A percentile compares a stretch with the other conserved stretches of the same genome.
These are phyloP conservation scores for Paracentrotus lividus DNA, from an alignment of 53 echinoderm and acorn worm species.

Conservation along the genomic window DNA sequence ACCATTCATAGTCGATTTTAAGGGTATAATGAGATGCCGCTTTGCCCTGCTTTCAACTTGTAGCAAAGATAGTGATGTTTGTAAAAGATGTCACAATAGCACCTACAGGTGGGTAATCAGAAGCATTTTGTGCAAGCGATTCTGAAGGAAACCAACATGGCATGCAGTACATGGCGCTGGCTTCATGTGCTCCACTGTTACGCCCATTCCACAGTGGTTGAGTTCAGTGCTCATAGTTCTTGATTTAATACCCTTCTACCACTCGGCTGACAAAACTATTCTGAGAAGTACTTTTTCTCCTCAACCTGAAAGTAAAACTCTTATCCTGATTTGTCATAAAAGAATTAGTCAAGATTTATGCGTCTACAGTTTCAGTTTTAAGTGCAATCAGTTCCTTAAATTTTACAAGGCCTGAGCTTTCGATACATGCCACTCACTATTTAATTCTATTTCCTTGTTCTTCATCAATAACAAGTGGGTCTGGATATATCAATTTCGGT, in stretches of 20 bases:
- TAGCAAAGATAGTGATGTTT: too few relatives aligned
- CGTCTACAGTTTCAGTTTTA: neutral
- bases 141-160: too few relatives aligned
- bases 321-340: neutral
- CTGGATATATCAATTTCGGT: neutral
- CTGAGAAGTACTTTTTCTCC: neutral
- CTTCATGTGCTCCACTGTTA: too few relatives aligned
- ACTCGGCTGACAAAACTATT: neutral
- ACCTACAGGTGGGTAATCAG: too few relatives aligned
- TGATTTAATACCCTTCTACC: neutral
- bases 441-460: slow-evolving; percentile 4
- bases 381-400: neutral
- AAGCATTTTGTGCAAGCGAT: too few relatives aligned
- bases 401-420: neutral
- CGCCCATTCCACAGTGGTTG: too few relatives aligned
- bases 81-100: too few relatives aligned
- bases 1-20: too few relatives aligned
- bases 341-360: neutral
- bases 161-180: too few relatives aligned
- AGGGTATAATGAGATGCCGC: too few relatives aligned
- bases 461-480: neutral
- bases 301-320: neutral
- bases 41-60: too few relatives aligned
- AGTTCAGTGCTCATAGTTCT: too few relatives aligned
- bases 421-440: neutral